phyloP scores from a whole-genome alignment of 2,113 vertebrate genomes.

The Strix uralensis region DNA sequence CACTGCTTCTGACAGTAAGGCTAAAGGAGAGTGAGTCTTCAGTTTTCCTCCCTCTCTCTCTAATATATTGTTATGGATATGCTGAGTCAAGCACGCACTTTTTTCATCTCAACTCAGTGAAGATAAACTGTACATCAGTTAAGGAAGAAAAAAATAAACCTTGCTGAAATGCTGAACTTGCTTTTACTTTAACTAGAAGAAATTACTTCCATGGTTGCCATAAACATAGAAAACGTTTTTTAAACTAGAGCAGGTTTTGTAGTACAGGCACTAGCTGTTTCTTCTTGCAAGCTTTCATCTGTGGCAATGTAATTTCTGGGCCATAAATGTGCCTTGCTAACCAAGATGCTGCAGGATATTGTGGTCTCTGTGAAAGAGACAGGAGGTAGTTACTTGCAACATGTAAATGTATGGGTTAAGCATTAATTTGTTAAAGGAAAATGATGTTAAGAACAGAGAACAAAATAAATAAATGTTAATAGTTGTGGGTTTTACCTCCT shows the following conservation, averaged over 20 bases:
- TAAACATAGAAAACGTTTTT: constrained; percentile 46
- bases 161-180: constrained; percentile 65
- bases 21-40: neutral
- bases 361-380: neutral
- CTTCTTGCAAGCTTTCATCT: constrained; percentile 46
- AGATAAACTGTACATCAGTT: constrained; percentile 36
- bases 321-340: constrained; percentile 36
- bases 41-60: neutral
- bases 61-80: neutral
- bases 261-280: neutral
- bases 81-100: neutral
- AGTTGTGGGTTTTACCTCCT: fast-evolving
- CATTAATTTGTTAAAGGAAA: neutral
- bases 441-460: neutral
- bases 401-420: neutral
- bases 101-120: constrained; percentile 39
- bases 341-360: neutral
- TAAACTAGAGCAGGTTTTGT: constrained; percentile 25
- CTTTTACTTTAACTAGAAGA: constrained; percentile 61
- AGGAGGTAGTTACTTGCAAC: neutral
- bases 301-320: constrained; percentile 40
- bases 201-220: constrained; percentile 44
- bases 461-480: neutral
- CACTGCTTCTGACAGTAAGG: neutral
- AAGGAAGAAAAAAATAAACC: neutral